Percentiles rank a stretch among this genome's conserved stretches.
Conservation (phyloP, 53 echinoderm and acorn worm genomes). For the Hippasteria phrygiana region DNA sequence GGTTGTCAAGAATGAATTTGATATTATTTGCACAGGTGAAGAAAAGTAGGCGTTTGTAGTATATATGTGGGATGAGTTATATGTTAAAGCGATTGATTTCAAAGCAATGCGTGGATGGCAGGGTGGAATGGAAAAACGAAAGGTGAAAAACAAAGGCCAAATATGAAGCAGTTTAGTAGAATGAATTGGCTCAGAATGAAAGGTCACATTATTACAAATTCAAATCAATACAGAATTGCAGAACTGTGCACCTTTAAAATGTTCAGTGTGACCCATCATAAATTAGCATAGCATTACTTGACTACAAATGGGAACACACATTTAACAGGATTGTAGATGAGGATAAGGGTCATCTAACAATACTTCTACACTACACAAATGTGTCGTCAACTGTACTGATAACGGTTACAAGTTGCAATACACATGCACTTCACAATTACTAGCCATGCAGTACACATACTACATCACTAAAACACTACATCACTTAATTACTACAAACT, state of each 20-base stretch:
- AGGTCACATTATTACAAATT: background rate
- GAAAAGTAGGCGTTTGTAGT: background rate
- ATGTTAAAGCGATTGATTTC: too few relatives aligned
- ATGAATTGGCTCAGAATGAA: constrained; percentile 23
- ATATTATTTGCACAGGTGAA: background rate
- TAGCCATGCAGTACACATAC: background rate
- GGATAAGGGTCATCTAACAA: background rate
- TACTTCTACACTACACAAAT: background rate
- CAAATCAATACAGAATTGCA: background rate
- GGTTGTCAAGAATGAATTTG: background rate
- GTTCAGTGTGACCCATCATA: background rate
- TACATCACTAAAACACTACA: background rate
- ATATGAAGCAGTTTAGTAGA: constrained; percentile 13
- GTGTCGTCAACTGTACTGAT: background rate
- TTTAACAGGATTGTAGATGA: background rate
- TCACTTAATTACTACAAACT: background rate
- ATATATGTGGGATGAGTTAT: too few relatives aligned
- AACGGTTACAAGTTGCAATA: background rate
- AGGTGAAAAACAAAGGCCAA: constrained; percentile 30
- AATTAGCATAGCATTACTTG: background rate
- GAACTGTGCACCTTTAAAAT: background rate
- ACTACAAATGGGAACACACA: background rate
- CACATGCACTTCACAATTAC: background rate
- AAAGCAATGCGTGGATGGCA: background rate
- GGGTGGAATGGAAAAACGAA: constrained; percentile 49